A percentile compares a stretch with the other conserved stretches of the same genome.
Evolutionary conservation across 1,140 invertebrate genomes (phyloP).

Genomic region (Amphibalanus amphitrite): DNA sequence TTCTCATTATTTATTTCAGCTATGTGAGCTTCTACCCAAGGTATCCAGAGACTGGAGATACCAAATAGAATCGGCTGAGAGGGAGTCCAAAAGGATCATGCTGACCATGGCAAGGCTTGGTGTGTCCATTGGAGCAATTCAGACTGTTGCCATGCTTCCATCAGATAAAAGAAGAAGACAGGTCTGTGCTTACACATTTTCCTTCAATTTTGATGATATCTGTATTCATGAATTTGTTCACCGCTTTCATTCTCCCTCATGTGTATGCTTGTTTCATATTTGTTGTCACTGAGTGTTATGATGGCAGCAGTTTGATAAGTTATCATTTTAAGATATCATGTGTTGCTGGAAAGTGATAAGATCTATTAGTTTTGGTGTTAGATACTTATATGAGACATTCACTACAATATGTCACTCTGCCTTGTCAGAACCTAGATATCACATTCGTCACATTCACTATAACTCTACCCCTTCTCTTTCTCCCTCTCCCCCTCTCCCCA

Average conservation of each 20-base stretch:
- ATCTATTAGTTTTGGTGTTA: too few relatives aligned
- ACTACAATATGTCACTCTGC: too few relatives aligned
- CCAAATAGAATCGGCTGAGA: neutral
- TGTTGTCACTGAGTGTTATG: neutral
- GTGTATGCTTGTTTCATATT: neutral
- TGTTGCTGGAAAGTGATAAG: too few relatives aligned
- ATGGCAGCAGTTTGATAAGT: too few relatives aligned
- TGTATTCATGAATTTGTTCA: neutral
- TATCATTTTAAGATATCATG: too few relatives aligned
- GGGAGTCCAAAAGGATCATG: neutral
- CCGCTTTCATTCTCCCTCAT: too few relatives aligned
- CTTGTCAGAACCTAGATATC: too few relatives aligned
- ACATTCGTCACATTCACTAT: neutral
- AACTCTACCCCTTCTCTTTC: too few relatives aligned
- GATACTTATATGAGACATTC: too few relatives aligned
- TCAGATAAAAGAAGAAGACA: neutral
- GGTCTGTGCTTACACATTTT: neutral
- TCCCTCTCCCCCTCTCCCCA: too few relatives aligned
- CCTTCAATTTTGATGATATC: neutral
- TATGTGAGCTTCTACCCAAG: neutral
- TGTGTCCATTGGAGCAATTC: neutral
- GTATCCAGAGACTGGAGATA: neutral
- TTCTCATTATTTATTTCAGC: neutral
- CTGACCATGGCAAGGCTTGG: neutral
- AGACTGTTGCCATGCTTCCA: neutral